Evolutionary conservation across 2,797 vertebrate genomes (phyloP).

Genomic region (Mionectes olivaceus): DNA sequence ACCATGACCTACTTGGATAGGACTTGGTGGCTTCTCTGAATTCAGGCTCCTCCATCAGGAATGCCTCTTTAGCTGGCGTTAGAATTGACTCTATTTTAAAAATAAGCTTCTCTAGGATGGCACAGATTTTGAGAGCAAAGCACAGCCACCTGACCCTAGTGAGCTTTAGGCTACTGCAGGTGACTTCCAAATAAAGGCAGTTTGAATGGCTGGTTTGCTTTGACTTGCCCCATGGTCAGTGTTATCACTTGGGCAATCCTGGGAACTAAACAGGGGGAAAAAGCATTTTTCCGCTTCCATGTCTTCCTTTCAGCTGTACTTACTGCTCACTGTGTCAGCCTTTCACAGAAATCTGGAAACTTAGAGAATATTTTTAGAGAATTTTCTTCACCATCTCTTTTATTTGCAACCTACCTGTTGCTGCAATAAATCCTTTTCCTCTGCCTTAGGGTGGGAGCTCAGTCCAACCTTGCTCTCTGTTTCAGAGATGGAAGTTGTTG

Average conservation of each 20-base stretch:
- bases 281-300: not conserved
- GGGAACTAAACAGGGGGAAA: not conserved
- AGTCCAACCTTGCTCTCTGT: not conserved
- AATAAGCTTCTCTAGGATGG: not conserved
- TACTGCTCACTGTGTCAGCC: not conserved
- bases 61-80: not conserved
- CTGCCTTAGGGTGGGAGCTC: not conserved
- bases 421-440: not conserved
- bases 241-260: not conserved
- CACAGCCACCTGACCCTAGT: not conserved
- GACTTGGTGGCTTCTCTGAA: not conserved
- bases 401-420: not conserved
- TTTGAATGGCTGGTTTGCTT: not conserved
- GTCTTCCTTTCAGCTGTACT: not conserved
- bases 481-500: not conserved
- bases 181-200: not conserved
- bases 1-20: not conserved
- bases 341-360: not conserved
- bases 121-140: not conserved
- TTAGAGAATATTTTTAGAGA: not conserved
- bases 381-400: not conserved
- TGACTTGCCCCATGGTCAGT: not conserved
- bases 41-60: not conserved
- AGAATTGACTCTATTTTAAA: not conserved
- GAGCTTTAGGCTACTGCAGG: not conserved